These are phyloP conservation scores for Siderastrea radians DNA, from an alignment of 92 coral and sea anemone species.

Conservation along the genomic window DNA sequence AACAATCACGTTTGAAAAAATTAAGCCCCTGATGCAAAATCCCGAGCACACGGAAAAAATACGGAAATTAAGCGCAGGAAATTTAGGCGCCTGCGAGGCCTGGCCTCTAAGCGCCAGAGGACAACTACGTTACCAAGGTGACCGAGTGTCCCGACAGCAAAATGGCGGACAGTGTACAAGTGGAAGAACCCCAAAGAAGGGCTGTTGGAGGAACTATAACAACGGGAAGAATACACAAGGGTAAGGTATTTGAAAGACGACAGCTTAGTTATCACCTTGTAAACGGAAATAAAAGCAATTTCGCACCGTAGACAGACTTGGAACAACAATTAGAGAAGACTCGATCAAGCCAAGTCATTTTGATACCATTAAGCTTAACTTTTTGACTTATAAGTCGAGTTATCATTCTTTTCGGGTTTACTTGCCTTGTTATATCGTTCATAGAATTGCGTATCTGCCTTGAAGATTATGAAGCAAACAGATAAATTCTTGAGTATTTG, in stretches of 20 bases:
- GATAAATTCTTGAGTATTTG: too few relatives aligned
- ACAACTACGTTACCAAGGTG: constrained; percentile 18
- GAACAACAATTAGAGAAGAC: neutral
- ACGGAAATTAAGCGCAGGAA: too few relatives aligned
- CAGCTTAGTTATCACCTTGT: neutral
- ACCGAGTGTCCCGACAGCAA: constrained; percentile 46
- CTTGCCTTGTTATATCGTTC: too few relatives aligned
- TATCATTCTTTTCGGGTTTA: too few relatives aligned
- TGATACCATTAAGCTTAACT: too few relatives aligned
- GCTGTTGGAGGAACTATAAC: constrained; percentile 91
- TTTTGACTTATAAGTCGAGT: too few relatives aligned
- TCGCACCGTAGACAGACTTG: neutral
- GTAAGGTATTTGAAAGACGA: constrained; percentile 23
- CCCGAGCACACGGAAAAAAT: too few relatives aligned
- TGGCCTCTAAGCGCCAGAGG: neutral
- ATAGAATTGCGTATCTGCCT: too few relatives aligned
- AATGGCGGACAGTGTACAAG: constrained; percentile 96
- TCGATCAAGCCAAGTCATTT: too few relatives aligned
- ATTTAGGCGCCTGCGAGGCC: neutral
- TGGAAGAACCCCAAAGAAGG: constrained; percentile 82
- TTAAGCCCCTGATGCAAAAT: too few relatives aligned
- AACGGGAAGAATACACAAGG: constrained; percentile 94
- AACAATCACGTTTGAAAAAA: too few relatives aligned
- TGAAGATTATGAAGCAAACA: too few relatives aligned
- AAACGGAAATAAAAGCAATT: neutral